Evolutionary conservation across 2,888 invertebrate species (phyloP).

Genomic region (Dendrolimus houi): DNA sequence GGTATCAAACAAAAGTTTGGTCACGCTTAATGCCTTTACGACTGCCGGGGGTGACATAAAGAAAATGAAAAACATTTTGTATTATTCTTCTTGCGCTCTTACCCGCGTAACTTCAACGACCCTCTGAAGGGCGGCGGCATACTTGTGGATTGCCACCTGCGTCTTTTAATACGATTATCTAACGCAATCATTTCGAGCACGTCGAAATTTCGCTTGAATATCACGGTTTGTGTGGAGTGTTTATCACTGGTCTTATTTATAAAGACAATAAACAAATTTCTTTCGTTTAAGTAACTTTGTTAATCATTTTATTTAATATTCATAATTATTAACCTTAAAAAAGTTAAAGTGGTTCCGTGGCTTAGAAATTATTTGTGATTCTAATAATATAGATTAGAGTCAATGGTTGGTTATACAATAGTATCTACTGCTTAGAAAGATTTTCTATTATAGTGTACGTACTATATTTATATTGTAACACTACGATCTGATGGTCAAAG

Average conservation of each 20-base stretch:
- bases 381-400: no score
- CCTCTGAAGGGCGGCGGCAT: constrained; percentile 43
- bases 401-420: no score
- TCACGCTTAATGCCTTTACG: constrained; percentile 93
- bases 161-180: constrained; percentile 10
- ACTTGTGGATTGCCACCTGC: constrained; percentile 28
- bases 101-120: constrained; percentile 65
- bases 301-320: no score
- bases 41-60: constrained; percentile 90
- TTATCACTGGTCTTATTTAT: background rate
- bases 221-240: background rate
- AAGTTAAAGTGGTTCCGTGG: no score
- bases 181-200: background rate
- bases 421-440: no score
- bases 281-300: background rate
- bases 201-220: background rate
- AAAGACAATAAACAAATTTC: background rate
- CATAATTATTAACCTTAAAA: no score
- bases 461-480: no score
- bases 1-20: constrained; percentile 82
- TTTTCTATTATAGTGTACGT: no score
- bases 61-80: constrained; percentile 91
- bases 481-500: no score
- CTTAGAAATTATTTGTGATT: no score
- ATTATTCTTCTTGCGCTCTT: constrained; percentile 77